Evolutionary conservation across 2,113 vertebrate genomes (phyloP).

Genomic region (Myiopsitta monachus): DNA sequence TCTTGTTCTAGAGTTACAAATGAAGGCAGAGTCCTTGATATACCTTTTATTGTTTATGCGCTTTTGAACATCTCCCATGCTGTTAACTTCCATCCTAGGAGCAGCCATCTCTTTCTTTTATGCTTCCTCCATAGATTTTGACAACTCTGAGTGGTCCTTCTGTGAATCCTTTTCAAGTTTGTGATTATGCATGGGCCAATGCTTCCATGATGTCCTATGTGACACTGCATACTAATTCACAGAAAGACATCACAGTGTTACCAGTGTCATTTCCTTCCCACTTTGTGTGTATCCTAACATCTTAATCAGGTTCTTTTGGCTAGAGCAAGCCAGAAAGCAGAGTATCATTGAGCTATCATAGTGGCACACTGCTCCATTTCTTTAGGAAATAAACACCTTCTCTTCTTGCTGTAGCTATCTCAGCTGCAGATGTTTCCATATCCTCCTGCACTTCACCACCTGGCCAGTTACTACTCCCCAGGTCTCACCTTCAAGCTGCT

Average conservation of each 20-base stretch:
- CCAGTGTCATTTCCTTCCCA: neutral
- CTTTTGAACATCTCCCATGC: neutral
- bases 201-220: rapidly evolving
- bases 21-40: neutral
- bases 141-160: neutral
- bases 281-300: neutral
- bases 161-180: neutral
- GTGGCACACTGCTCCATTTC: neutral
- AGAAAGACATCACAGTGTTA: neutral
- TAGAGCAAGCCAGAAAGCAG: neutral
- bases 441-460: neutral
- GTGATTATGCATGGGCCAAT: neutral
- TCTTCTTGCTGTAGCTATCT: neutral
- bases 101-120: neutral
- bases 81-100: neutral
- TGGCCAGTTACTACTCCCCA: neutral
- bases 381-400: neutral
- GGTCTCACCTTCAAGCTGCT: neutral
- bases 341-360: neutral
- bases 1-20: neutral
- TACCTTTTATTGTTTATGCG: neutral
- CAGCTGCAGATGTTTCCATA: neutral
- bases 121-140: neutral
- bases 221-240: neutral
- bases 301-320: neutral